Conservation (phyloP, 2,888 invertebrate species). For the Thymelicus lineola region DNA sequence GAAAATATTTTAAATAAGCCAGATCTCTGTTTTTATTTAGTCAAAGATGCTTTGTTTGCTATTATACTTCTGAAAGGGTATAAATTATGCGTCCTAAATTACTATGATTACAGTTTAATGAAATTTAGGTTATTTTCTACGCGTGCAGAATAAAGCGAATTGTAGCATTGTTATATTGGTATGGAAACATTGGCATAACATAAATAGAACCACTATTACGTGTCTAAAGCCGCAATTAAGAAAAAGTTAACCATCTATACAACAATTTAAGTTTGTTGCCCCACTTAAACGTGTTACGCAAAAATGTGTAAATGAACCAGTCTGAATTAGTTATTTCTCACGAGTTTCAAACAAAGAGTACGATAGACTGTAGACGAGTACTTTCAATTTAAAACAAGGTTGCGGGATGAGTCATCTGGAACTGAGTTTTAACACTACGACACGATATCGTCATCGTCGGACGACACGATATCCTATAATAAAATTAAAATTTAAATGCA, state of each 20-base stretch:
- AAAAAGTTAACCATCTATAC: not conserved
- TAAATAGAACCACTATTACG: not conserved
- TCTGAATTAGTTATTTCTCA: conserved; percentile 14
- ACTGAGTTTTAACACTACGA: not conserved
- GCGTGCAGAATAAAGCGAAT: too few species aligned
- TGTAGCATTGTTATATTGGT: not conserved
- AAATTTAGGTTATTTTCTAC: too few species aligned
- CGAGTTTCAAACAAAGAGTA: conserved; percentile 10
- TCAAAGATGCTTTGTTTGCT: too few species aligned
- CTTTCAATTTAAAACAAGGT: conserved; percentile 23
- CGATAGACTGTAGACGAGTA: not conserved
- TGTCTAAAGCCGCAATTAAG: not conserved
- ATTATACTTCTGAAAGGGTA: too few species aligned
- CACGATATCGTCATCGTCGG: not conserved
- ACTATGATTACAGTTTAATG: too few species aligned
- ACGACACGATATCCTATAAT: not conserved
- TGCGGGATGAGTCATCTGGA: conserved; percentile 7
- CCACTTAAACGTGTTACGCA: conserved; percentile 9
- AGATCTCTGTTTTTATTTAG: too few species aligned
- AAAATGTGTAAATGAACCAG: conserved; percentile 7
- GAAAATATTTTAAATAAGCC: too few species aligned
- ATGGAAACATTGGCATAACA: not conserved
- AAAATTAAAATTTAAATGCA: too few species aligned
- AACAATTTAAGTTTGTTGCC: not conserved
- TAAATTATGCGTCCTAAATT: too few species aligned